Base-by-base conservation (phyloP, 2,888 invertebrate genomes). In the Ophion ventricosus region DNA sequence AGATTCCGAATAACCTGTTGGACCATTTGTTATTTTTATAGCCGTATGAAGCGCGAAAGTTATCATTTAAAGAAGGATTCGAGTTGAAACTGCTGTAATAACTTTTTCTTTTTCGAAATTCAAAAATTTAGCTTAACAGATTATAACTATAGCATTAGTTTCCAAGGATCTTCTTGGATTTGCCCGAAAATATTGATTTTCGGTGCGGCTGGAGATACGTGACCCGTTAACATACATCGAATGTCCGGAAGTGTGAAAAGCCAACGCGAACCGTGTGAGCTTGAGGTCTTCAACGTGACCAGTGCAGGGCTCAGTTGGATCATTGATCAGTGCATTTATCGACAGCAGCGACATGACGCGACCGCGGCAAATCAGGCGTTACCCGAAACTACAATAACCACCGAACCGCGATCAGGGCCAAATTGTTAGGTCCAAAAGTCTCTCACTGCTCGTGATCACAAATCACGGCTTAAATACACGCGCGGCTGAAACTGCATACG, bases 381-480 rank as follows among this genome's bases (percentile, higher is more conserved):
- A 49, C 43, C 43, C 20, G n/a, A 14, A 17, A 25, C 43, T 25
- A 26, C 17, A 26, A 43, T 40, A 43, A 73, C 7, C 14, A 7
- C 61, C 61, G 25, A 25, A 17, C 17, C 17, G 17, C n/a, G 26
- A 25, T 14, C 23, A 40, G 11, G 25, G 17, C 59, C 4, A 75
- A 75, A 64, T 75, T 64, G 64, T 11, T 49, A 20, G 49, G 17
- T 75, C 63, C 20, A 61, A 61, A 29, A 35, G 26, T 17, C 35
- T 26, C 49, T 54, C 25, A 10, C 35, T 35, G 2, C 14, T 14
- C 35, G 77, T 72, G 17, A 29, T 72, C 35, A 66, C 83, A 63
- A 83, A 80, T 83, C 76, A 69, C n/a, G 66, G 43, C 0, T 59
- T 56, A 72, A 80, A 61, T 76, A 61, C 49, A 80, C 20, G 54